Percentiles rank a stretch among this genome's conserved stretches.
Conservation (phyloP, 2,797 vertebrate genomes). For the Capromys pilorides region DNA sequence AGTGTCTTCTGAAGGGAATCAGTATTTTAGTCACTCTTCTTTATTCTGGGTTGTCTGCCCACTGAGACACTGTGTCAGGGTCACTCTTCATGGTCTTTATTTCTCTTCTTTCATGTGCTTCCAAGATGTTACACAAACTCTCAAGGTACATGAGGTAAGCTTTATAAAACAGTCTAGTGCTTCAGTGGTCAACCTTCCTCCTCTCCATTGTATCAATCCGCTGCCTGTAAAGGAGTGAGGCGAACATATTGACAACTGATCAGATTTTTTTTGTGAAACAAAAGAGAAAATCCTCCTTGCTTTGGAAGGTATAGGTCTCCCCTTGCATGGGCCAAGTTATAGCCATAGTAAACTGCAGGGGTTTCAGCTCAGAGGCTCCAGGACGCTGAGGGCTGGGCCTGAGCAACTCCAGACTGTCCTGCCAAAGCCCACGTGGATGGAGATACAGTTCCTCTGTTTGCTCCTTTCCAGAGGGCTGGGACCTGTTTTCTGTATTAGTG, state of each 20-base stretch:
- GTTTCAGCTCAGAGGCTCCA: background rate
- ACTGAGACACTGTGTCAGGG: background rate
- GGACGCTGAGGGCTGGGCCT: background rate
- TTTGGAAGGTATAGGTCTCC: background rate
- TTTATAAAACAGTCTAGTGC: background rate
- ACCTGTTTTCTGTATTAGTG: slow-evolving; percentile 50
- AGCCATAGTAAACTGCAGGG: background rate
- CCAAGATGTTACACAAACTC: background rate
- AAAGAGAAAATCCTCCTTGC: background rate
- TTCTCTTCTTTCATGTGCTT: background rate
- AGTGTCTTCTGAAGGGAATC: background rate
- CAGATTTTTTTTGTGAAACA: background rate
- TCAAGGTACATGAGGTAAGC: background rate
- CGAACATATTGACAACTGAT: too few relatives aligned
- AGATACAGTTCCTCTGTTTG: background rate
- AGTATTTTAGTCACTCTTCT: background rate
- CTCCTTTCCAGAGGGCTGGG: slow-evolving; percentile 34
- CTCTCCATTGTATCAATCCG: background rate
- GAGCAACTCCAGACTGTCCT: background rate
- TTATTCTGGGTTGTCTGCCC: background rate
- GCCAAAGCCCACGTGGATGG: background rate
- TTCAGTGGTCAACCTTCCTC: background rate
- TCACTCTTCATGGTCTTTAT: background rate
- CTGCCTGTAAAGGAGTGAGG: background rate
- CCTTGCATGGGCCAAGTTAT: background rate